These are phyloP conservation scores for Berghia stephanieae DNA, from an alignment of 1,140 invertebrate species.

Conservation along the genomic window DNA sequence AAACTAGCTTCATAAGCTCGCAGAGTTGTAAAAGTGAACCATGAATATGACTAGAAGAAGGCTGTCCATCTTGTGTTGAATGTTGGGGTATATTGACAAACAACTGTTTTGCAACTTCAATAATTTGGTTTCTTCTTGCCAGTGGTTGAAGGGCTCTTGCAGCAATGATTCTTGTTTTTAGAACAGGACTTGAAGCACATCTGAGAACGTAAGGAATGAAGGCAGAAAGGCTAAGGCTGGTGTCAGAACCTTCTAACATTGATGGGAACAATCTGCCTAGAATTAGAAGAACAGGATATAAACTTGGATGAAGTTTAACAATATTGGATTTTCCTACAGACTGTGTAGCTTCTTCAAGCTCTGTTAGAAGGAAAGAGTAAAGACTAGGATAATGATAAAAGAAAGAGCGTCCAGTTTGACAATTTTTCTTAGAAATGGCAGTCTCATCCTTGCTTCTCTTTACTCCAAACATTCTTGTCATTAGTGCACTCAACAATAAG, in stretches of 20 bases:
- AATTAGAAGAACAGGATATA: constrained; percentile 84
- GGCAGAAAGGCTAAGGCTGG: constrained; percentile 70
- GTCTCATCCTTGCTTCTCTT: constrained; percentile 78
- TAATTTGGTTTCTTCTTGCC: constrained; percentile 67
- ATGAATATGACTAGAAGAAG: constrained; percentile 68
- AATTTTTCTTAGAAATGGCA: constrained; percentile 75
- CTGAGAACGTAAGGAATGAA: constrained; percentile 65
- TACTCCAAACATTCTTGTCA: constrained; percentile 90
- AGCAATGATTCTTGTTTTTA: constrained; percentile 75
- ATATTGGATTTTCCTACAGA: constrained; percentile 45
- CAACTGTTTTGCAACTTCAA: constrained; percentile 43
- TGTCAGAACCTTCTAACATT: constrained; percentile 74
- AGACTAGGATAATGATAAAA: constrained; percentile 84
- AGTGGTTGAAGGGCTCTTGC: constrained; percentile 76
- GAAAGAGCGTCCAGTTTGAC: constrained; percentile 78
- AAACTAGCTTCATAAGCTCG: constrained; percentile 27
- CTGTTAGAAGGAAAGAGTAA: constrained; percentile 79
- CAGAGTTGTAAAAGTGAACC: constrained; percentile 63
- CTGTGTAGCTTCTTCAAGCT: constrained; percentile 71
- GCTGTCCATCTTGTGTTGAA: constrained; percentile 35
- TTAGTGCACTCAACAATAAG: constrained; percentile 83
- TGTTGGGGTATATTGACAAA: constrained; percentile 46
- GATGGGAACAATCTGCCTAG: constrained; percentile 82
- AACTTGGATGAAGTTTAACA: constrained; percentile 64
- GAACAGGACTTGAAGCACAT: constrained; percentile 68